A percentile compares a stretch with the other conserved stretches of the same genome.
Conservation (phyloP, 2,113 vertebrate genomes). For the Sylvia atricapilla region DNA sequence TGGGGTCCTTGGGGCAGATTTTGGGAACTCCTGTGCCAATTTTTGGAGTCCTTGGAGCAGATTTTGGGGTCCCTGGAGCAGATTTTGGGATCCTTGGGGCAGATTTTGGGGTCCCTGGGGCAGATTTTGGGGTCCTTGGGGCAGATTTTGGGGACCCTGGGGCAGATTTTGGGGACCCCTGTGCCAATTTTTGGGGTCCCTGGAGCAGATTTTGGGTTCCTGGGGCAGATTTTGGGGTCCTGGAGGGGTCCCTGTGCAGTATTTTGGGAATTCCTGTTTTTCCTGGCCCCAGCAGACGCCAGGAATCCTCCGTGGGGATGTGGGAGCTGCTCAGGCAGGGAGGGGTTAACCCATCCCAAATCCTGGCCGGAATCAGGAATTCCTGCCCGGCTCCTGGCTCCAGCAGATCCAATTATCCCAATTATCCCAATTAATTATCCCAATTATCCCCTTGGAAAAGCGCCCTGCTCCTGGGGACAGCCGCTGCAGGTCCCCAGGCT, state of each 20-base stretch:
- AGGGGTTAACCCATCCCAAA: neutral
- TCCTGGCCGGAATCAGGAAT: neutral
- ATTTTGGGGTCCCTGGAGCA: neutral
- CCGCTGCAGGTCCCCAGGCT: neutral
- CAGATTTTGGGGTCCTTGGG: neutral
- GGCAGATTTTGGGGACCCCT: neutral
- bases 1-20: neutral
- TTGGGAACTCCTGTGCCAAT: neutral
- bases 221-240: neutral
- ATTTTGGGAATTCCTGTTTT: neutral
- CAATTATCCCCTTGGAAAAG: neutral
- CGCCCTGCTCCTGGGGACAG: too few species aligned
- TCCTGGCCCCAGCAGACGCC: neutral
- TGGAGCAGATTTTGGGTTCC: neutral
- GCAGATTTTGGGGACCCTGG: neutral
- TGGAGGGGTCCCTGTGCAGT: too few species aligned
- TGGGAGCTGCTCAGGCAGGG: neutral
- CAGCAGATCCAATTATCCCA: neutral
- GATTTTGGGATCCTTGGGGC: neutral
- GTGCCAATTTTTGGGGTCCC: neutral
- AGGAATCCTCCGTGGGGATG: neutral
- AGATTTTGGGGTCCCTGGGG: rapidly evolving
- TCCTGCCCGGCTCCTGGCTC: neutral
- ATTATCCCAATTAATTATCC: neutral
- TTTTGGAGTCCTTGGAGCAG: too few species aligned